Evolutionary conservation across 1,140 invertebrate genomes (phyloP), one percentile per base, ranked within the genome.

Genomic region (Amyelois transitella): DNA sequence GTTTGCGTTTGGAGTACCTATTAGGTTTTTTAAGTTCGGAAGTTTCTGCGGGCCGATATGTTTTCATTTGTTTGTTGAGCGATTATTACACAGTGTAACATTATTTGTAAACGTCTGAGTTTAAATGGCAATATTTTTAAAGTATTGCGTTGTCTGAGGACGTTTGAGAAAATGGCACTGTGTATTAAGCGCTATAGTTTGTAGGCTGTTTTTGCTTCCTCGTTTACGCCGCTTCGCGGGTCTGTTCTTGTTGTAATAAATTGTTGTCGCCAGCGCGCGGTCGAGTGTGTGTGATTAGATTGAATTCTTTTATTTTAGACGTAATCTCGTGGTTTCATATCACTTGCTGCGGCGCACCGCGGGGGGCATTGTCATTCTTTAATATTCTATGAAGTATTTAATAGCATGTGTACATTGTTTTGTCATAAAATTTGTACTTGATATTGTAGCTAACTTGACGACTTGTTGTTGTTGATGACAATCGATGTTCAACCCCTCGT

Each of bases 271-370:
- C 43, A 8, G 10, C 2, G 10, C 10, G 45, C 51, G 43, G 20
- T 43, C 12, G 17, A 50, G 20, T 18, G 48, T 45, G 62, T 70
- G 77, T 66, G 69, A 38, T 66, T 70, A 62, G 25, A 48, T 17
- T 24, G 50, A 52, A 55, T 71, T 69, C 71, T 66, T 67, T 77
- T 77, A 53, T 64, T 75, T 79, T 82, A 81, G 81, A 77, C 77
- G 64, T 72, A 80, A 81, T 79, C 81, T 78, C 80, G 68, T 69
- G 69, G 69, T 62, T 68, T 70, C 80, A 79, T 81, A 81, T 83
- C 77, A 83, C 45, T 77, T 65, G 62, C 58, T 65, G 62, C 58
- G 69, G 72, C 58, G 66, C 66, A 67, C 66, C 64, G 60, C 66
- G 72, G 76, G 77, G 75, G 76, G 75, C 76, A 70, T 81, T 76